Conservation (phyloP, 2,113 vertebrate genomes). For the Pogonocichla stellata region DNA sequence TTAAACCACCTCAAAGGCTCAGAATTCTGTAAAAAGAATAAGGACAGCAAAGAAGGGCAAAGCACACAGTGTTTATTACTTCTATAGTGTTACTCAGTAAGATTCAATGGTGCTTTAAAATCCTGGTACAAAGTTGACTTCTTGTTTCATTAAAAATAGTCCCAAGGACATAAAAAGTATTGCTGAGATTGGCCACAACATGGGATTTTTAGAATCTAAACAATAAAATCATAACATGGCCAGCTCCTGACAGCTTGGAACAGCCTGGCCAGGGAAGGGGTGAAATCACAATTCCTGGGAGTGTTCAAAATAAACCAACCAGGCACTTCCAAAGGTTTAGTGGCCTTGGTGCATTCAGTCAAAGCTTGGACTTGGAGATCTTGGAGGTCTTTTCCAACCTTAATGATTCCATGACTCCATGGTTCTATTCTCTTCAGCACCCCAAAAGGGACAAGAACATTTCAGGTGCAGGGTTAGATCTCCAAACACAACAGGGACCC, state of each 20-base stretch:
- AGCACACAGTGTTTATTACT: background rate
- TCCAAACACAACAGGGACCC: accelerated
- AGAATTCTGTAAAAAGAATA: background rate
- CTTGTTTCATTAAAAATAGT: background rate
- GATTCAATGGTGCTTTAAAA: background rate
- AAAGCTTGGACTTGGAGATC: background rate
- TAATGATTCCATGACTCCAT: background rate
- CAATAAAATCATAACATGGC: background rate
- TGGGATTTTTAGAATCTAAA: background rate
- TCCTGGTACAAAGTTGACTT: background rate
- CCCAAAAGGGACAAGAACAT: background rate
- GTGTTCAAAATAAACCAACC: accelerated
- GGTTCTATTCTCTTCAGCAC: background rate
- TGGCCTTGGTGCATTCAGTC: background rate
- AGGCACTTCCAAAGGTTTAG: background rate
- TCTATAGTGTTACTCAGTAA: background rate
- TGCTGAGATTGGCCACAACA: background rate
- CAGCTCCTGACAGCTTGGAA: background rate
- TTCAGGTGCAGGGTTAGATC: background rate
- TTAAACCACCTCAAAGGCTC: background rate
- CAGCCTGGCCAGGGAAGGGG: background rate
- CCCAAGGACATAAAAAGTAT: background rate
- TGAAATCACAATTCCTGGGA: background rate
- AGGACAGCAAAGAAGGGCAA: background rate
- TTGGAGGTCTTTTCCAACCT: background rate